Evolutionary conservation across 1,140 invertebrate species (phyloP).

Genomic region (Leptinotarsa texana): DNA sequence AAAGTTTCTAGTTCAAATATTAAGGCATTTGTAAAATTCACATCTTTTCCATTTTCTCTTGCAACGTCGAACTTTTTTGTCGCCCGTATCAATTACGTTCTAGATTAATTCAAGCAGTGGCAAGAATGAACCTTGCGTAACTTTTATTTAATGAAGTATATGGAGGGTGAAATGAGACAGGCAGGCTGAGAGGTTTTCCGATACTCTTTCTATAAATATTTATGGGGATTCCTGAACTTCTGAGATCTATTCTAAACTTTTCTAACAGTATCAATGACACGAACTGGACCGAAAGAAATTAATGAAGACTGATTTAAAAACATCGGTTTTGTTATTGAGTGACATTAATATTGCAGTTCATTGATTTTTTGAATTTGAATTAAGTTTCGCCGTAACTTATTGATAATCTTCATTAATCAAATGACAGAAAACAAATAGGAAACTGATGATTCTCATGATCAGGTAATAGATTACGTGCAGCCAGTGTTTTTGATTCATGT

Average conservation of each 20-base stretch:
- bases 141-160: constrained; percentile 4
- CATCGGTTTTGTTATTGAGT: too few relatives aligned
- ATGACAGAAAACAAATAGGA: neutral
- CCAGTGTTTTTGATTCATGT: neutral
- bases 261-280: neutral
- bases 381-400: neutral
- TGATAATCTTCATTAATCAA: neutral
- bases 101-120: neutral
- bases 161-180: constrained; percentile 7
- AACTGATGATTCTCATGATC: neutral
- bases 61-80: neutral
- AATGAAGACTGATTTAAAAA: too few relatives aligned
- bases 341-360: too few relatives aligned
- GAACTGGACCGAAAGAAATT: too few relatives aligned
- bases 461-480: neutral
- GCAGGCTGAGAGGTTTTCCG: neutral
- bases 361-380: too few relatives aligned
- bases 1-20: too few relatives aligned
- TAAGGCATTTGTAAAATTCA: too few relatives aligned
- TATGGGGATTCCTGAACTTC: neutral
- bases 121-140: neutral
- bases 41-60: neutral
- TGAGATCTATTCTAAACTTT: neutral
- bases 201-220: neutral
- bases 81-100: constrained; percentile 1